Conservation (phyloP, 2,888 invertebrate species). For the Leistus spinibarbis region DNA sequence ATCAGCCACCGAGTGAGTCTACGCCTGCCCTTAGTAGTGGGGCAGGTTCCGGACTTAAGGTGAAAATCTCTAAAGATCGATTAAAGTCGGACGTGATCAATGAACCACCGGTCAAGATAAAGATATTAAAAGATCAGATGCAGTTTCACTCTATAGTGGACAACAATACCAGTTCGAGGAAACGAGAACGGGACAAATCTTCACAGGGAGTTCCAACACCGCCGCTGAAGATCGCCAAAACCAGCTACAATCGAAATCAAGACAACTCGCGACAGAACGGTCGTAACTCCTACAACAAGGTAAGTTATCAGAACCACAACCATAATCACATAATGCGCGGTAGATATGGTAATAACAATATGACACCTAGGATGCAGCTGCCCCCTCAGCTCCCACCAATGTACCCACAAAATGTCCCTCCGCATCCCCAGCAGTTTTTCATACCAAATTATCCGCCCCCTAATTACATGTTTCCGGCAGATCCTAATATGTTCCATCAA, state of each 20-base stretch:
- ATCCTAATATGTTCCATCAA: slow-evolving; percentile 44
- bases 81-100: slow-evolving; percentile 61
- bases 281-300: slow-evolving; percentile 54
- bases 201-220: slow-evolving; percentile 54
- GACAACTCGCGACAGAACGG: slow-evolving; percentile 52
- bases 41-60: slow-evolving; percentile 68
- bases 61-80: slow-evolving; percentile 81
- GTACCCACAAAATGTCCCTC: slow-evolving; percentile 16
- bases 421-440: slow-evolving; percentile 18
- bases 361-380: slow-evolving; percentile 52
- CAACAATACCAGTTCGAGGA: slow-evolving; percentile 41
- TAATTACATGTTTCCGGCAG: slow-evolving; percentile 38
- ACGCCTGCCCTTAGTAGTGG: slow-evolving; percentile 45
- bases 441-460: slow-evolving; percentile 37
- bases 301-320: slow-evolving; percentile 49
- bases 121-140: slow-evolving; percentile 78
- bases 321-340: slow-evolving; percentile 42
- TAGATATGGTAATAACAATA: slow-evolving; percentile 51
- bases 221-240: slow-evolving; percentile 50
- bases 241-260: slow-evolving; percentile 43
- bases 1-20: slow-evolving; percentile 46
- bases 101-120: slow-evolving; percentile 66
- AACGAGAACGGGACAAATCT: slow-evolving; percentile 55
- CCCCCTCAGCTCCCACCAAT: slow-evolving; percentile 41
- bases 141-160: slow-evolving; percentile 53